Percentiles rank a stretch among this genome's conserved stretches.
phyloP scores from a whole-genome alignment of 2,113 vertebrate genomes.

The Oxygymnocypris stewartii region DNA sequence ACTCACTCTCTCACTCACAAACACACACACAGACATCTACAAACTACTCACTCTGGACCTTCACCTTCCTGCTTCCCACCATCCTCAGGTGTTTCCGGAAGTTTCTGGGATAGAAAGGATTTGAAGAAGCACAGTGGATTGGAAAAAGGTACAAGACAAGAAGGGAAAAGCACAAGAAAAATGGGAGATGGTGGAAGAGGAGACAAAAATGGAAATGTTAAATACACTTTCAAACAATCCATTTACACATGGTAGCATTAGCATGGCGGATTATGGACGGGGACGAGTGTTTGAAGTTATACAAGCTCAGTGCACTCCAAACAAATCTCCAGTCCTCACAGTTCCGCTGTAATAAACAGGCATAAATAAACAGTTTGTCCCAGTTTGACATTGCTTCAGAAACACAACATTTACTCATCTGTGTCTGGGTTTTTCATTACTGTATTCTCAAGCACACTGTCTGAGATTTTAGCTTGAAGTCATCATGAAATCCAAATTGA shows the following conservation, averaged over 20 bases:
- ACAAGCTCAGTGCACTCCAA: background rate
- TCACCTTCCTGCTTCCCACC: constrained; percentile 94
- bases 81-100: constrained; percentile 96
- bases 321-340: background rate
- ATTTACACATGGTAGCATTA: constrained; percentile 25
- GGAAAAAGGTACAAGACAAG: background rate
- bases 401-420: background rate
- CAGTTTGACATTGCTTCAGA: background rate
- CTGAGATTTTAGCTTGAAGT: background rate
- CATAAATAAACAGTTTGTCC: background rate
- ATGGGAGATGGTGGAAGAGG: constrained; percentile 43
- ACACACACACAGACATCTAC: constrained; percentile 7
- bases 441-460: background rate
- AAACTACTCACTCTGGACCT: constrained; percentile 89
- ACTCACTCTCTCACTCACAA: background rate
- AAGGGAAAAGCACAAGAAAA: constrained; percentile 39
- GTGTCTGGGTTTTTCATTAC: background rate
- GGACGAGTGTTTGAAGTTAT: constrained; percentile 65
- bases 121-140: constrained; percentile 40
- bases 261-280: constrained; percentile 13
- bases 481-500: background rate
- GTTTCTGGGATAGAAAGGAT: constrained; percentile 77
- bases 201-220: constrained; percentile 19
- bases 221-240: constrained; percentile 14
- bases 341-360: background rate